Evolutionary conservation across 2,797 vertebrate genomes (phyloP).

Genomic region (Pipistrellus pygmaeus): DNA sequence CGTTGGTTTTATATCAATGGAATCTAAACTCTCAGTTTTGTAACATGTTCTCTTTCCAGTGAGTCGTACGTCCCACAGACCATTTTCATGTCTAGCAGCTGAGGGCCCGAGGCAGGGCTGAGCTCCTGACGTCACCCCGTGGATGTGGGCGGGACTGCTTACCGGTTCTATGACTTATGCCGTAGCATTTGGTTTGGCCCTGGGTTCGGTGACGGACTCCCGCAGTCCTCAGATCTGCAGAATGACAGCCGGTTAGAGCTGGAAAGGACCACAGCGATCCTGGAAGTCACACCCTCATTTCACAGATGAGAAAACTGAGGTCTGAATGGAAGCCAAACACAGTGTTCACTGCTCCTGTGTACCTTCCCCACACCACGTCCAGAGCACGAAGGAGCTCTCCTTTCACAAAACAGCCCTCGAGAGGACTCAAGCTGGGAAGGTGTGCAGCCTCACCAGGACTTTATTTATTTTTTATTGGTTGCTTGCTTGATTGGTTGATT

Average conservation of each 20-base stretch:
- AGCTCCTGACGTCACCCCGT: not conserved
- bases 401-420: not conserved
- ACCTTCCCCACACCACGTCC: not conserved
- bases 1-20: not conserved
- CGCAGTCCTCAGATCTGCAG: not conserved
- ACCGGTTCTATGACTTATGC: not conserved
- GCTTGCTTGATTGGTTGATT: not conserved
- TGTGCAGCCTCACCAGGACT: not conserved
- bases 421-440: not conserved
- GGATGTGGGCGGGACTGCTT: rapidly evolving
- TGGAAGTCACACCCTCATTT: not conserved
- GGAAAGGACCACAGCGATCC: not conserved
- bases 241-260: not conserved
- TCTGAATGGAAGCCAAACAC: not conserved
- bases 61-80: not conserved
- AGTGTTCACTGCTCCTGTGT: not conserved
- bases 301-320: not conserved
- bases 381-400: not conserved
- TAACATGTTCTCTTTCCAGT: not conserved
- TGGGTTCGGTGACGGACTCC: not conserved
- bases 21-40: not conserved
- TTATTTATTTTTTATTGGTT: not conserved
- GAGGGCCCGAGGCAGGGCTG: not conserved
- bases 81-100: not conserved
- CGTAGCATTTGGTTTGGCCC: not conserved